A percentile compares a stretch with the other conserved stretches of the same genome.
Evolutionary conservation across 2,797 vertebrate species (phyloP).

Genomic region (Sebastes oblongus): DNA sequence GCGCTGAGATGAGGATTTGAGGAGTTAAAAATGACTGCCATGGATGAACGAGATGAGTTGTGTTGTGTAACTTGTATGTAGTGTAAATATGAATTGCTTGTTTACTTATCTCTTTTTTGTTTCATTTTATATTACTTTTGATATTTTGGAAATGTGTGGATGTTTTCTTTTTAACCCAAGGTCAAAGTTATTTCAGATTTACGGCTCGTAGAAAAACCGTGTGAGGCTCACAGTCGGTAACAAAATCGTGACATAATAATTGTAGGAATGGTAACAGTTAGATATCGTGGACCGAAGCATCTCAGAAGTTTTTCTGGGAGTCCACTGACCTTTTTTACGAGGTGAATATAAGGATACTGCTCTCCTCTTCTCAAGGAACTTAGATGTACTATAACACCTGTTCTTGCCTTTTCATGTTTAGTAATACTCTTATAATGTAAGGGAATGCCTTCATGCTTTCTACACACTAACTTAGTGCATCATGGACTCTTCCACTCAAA

Average conservation of each 20-base stretch:
- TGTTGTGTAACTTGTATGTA: conserved; percentile 80
- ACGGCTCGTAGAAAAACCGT: conserved; percentile 43
- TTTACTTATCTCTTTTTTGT: conserved; percentile 79
- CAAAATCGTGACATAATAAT: conserved; percentile 60
- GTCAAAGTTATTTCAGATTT: conserved; percentile 55
- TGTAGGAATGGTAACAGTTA: conserved; percentile 60
- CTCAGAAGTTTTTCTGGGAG: conserved; percentile 57
- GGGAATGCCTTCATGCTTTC: conserved; percentile 82
- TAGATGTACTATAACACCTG: conserved; percentile 79
- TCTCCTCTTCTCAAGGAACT: conserved; percentile 79
- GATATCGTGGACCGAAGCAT: conserved; percentile 57
- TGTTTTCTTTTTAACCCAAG: conserved; percentile 50
- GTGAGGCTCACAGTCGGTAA: conserved; percentile 52
- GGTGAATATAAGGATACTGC: conserved; percentile 67
- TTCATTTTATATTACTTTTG: conserved; percentile 76
- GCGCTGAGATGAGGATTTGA: background rate
- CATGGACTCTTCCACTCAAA: conserved; percentile 64
- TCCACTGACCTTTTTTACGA: conserved; percentile 70
- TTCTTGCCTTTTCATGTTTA: conserved; percentile 83
- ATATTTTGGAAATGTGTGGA: conserved; percentile 74
- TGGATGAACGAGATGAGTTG: conserved; percentile 55
- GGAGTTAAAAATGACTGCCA: conserved; percentile 60
- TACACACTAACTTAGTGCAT: conserved; percentile 75
- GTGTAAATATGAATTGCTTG: conserved; percentile 87
- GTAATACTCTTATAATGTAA: conserved; percentile 79